Evolutionary conservation across 2,797 vertebrate genomes (phyloP).

Genomic region (Lepus townsendii): DNA sequence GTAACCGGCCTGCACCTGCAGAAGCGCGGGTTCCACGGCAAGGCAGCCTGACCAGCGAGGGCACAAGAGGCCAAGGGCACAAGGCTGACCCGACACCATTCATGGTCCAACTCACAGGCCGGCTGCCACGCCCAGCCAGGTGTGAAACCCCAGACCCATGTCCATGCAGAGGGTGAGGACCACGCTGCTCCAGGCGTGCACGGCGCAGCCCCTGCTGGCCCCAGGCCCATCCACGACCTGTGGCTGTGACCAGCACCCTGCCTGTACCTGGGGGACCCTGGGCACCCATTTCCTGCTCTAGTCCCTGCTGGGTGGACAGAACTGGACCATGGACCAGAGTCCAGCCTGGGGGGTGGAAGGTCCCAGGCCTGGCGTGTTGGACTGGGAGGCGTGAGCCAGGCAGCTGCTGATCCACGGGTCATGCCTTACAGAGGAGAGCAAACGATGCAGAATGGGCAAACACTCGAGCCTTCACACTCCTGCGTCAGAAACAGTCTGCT

Average conservation of each 20-base stretch:
- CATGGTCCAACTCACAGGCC: accelerated
- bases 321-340: background rate
- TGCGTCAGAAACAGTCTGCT: background rate
- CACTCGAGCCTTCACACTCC: background rate
- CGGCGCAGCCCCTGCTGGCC: accelerated
- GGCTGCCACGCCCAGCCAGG: accelerated
- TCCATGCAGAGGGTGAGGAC: accelerated
- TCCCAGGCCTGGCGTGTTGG: too few relatives aligned
- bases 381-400: too few relatives aligned
- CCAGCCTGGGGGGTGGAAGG: background rate
- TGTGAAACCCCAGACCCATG: accelerated
- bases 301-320: background rate
- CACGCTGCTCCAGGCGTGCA: accelerated
- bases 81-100: background rate
- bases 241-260: accelerated
- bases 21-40: accelerated
- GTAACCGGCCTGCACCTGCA: accelerated
- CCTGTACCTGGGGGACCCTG: background rate
- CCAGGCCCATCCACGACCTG: too few relatives aligned
- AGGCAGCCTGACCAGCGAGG: too few relatives aligned
- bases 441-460: background rate
- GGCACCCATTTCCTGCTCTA: background rate
- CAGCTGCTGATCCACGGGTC: accelerated
- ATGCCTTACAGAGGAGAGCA: background rate
- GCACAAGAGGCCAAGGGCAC: background rate